A percentile compares a stretch with the other conserved stretches of the same genome.
Evolutionary conservation across 2,888 invertebrate genomes (phyloP).

Genomic region (Xanthia icteritia): DNA sequence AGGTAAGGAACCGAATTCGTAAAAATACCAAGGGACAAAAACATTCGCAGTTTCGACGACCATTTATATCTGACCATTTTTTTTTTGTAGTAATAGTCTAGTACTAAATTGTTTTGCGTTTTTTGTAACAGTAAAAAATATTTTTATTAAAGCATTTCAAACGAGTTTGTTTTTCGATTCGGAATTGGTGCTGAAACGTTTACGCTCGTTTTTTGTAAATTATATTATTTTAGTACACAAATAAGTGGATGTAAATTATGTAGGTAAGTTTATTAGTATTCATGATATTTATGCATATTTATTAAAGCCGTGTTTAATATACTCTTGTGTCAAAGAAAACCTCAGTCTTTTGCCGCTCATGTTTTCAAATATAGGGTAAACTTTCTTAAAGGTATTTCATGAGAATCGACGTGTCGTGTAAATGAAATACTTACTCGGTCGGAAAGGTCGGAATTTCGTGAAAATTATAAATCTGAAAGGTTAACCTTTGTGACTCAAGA

Average conservation of each 20-base stretch:
- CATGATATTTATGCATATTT: constrained; percentile 28
- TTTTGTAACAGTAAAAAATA: too few species aligned
- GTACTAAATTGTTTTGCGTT: neutral
- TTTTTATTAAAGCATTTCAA: neutral
- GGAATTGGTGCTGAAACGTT: neutral
- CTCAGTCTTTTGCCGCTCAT: constrained; percentile 18
- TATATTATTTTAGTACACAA: neutral
- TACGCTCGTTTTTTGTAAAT: neutral
- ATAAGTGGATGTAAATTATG: constrained; percentile 1
- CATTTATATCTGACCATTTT: neutral
- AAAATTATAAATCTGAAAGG: neutral
- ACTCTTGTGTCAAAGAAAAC: constrained; percentile 18
- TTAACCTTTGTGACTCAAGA: neutral
- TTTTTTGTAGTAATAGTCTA: too few species aligned
- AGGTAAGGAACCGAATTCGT: constrained; percentile 43
- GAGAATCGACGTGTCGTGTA: constrained; percentile 7
- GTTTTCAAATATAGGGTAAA: constrained; percentile 9
- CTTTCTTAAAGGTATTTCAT: constrained; percentile 1
- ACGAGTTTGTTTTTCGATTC: neutral
- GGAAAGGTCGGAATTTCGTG: neutral
- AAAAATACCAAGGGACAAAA: constrained; percentile 23
- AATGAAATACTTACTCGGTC: neutral
- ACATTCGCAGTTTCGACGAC: neutral
- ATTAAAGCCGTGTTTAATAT: constrained; percentile 3
- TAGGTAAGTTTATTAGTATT: constrained; percentile 30